phyloP scores from a whole-genome alignment of 1,140 invertebrate genomes.

The Lasioglossum albipes region DNA sequence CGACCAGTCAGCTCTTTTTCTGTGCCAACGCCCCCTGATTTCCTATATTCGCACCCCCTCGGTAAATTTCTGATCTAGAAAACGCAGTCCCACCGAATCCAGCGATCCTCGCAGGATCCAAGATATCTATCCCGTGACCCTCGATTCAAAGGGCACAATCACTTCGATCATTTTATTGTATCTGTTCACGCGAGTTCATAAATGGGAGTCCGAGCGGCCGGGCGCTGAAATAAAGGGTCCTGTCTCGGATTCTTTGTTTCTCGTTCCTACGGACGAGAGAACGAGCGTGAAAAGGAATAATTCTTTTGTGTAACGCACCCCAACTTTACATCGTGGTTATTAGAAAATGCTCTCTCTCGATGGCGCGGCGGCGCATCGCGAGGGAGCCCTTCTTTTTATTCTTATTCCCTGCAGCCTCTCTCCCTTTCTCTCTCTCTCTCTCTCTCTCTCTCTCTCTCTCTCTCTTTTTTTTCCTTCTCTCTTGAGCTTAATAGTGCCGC shows the following conservation, averaged over 20 bases:
- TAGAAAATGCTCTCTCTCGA: conserved; percentile 78
- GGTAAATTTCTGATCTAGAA: no score
- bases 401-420: neutral
- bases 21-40: no score
- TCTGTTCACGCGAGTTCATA: conserved; percentile 13
- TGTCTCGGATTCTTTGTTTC: conserved; percentile 44
- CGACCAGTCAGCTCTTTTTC: no score
- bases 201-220: neutral
- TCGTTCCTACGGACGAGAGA: conserved; percentile 27
- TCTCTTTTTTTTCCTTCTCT: neutral
- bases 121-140: neutral
- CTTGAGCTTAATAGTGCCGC: conserved; percentile 3
- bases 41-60: no score
- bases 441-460: neutral
- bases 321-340: conserved; percentile 79
- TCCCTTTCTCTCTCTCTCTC: neutral
- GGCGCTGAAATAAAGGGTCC: conserved; percentile 42
- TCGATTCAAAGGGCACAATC: neutral
- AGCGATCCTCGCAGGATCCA: no score
- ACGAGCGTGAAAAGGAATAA: conserved; percentile 63
- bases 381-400: neutral
- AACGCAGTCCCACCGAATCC: no score
- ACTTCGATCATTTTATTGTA: conserved; percentile 22
- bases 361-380: neutral
- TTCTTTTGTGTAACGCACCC: conserved; percentile 79